Evolutionary conservation across 2,888 invertebrate genomes (phyloP), one percentile per base, ranked within the genome.

Genomic region (Quadriops clusia): DNA sequence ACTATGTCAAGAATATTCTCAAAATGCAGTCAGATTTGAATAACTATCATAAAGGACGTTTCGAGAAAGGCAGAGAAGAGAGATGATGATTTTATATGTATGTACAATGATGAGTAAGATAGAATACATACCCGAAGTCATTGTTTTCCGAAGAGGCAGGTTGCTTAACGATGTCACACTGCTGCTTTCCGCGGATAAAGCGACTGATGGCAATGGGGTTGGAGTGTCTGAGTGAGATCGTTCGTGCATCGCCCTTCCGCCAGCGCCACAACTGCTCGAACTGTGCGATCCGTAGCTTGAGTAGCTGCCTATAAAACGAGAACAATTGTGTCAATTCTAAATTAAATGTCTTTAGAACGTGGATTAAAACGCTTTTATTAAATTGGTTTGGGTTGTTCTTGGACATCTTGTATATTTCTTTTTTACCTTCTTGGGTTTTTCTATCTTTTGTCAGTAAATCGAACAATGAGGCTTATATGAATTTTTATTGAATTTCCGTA

Each of bases 121-220:
- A 39, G 29, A 25, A 34, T 34, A 60, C 67, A 61, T 54, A 77
- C 77, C 77, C 50, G 76, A 76, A 37, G 75, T 76, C 38, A 74
- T 60, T 27, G 85, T 86, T 66, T 91, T 90, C 45, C 89, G 69
- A 46, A 87, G 65, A 39, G 89, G 86, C 61, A 90, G 70, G 67
- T 87, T 89, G 54, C 86, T 85, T 49, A 91, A 74, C 37, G 89
- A 89, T 31, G 91, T 87, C 40, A 93, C 91, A 58, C 90, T 91
- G 60, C 91, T 91, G 62, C 91, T 91, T 64, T 94, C 93, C 17
- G 87, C 85, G 32, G 87, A 90, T 34, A 94, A 69, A 60, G 90
- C 87, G 30, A 93, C 89, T 7, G 83, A 78, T 28, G 83, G 82
- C 46, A 85, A 64, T 29, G 83, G 78, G 28, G 83, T 81, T 11